Evolutionary conservation across 2,113 vertebrate genomes (phyloP).

Genomic region (Ranitomeya variabilis): DNA sequence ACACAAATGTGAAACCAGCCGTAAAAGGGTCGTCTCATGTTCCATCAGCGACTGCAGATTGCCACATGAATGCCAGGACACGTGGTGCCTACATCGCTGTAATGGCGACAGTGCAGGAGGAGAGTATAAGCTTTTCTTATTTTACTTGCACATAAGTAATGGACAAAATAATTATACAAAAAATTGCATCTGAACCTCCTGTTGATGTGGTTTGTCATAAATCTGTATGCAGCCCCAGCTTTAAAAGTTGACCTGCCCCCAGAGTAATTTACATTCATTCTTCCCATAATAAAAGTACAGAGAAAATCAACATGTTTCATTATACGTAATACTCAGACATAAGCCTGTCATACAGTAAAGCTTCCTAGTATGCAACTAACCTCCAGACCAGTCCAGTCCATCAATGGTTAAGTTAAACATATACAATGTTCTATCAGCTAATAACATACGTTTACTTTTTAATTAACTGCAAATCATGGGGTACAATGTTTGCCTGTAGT

Average conservation of each 20-base stretch:
- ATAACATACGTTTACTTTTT: neutral
- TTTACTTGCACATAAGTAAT: no score
- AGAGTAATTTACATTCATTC: neutral
- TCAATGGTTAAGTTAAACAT: slow-evolving; percentile 35
- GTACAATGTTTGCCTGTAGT: neutral
- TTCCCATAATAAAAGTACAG: neutral
- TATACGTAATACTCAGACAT: neutral
- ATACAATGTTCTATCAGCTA: neutral
- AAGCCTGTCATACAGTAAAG: neutral
- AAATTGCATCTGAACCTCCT: neutral
- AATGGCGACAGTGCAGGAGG: no score
- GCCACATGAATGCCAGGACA: no score
- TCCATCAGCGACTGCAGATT: no score
- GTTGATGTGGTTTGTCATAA: neutral
- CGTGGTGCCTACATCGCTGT: no score
- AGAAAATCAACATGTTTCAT: neutral
- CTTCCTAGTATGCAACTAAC: neutral
- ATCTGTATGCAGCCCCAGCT: neutral
- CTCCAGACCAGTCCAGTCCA: slow-evolving; percentile 3
- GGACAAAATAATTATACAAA: no score
- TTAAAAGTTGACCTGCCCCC: neutral
- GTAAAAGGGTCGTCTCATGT: no score
- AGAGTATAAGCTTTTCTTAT: no score
- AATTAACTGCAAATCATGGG: neutral
- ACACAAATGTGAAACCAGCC: no score